Percentiles rank a stretch among this genome's conserved stretches.
Evolutionary conservation across 2,113 vertebrate genomes (phyloP).

Genomic region (Otis tarda): DNA sequence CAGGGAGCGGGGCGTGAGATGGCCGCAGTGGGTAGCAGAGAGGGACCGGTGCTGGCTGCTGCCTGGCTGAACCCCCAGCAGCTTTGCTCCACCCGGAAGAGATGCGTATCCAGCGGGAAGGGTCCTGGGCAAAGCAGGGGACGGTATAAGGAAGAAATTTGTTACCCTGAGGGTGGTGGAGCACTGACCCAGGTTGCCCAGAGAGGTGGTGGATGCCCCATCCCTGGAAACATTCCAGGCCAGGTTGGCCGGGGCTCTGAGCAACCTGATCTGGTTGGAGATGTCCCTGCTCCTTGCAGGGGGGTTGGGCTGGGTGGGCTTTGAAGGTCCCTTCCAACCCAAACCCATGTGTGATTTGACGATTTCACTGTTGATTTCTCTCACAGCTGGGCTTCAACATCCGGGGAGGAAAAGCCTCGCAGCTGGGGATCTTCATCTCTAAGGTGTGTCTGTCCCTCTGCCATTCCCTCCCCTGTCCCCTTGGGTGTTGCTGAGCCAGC

Average conservation of each 20-base stretch:
- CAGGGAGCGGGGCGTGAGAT: too few relatives aligned
- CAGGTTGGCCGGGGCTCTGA: too few relatives aligned
- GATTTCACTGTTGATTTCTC: background rate
- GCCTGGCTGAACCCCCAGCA: background rate
- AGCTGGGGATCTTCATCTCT: conserved; percentile 97
- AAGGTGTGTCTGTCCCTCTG: conserved; percentile 79
- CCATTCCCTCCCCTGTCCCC: accelerated
- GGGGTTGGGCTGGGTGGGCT: too few relatives aligned
- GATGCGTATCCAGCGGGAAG: accelerated
- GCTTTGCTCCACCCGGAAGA: background rate
- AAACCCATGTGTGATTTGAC: too few relatives aligned
- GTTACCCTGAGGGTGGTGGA: too few relatives aligned
- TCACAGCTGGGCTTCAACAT: conserved; percentile 95
- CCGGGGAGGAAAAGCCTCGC: conserved; percentile 95
- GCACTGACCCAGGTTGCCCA: too few relatives aligned
- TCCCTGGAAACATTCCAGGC: too few relatives aligned
- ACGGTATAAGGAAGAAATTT: background rate
- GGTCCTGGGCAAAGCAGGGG: background rate
- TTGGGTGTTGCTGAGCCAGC: background rate
- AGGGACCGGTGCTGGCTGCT: background rate
- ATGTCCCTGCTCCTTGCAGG: too few relatives aligned
- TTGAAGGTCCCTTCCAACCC: too few relatives aligned
- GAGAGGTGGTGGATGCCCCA: too few relatives aligned
- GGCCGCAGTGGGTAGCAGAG: too few relatives aligned
- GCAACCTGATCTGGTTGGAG: too few relatives aligned